phyloP scores from a whole-genome alignment of 2,797 vertebrate genomes.

The Pangasius macronema region DNA sequence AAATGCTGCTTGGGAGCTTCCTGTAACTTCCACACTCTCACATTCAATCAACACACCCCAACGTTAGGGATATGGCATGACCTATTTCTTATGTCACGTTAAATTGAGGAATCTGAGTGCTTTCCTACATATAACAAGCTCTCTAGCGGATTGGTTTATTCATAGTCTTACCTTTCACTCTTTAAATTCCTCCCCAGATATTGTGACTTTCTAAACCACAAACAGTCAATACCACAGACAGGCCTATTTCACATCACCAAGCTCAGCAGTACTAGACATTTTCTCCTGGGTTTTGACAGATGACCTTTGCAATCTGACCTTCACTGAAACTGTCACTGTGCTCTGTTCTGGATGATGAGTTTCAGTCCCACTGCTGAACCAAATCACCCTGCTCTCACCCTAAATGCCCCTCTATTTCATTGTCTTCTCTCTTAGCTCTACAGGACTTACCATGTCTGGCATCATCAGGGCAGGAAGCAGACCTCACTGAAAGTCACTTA shows the following conservation, averaged over 20 bases:
- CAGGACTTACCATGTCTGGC: slow-evolving; percentile 5
- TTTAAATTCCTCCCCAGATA: not conserved
- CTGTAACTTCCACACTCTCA: slow-evolving; percentile 6
- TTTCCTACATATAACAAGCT: slow-evolving; percentile 18
- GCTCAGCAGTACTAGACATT: slow-evolving; percentile 20
- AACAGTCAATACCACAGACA: not conserved
- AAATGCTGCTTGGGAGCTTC: slow-evolving; percentile 45
- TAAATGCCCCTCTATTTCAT: slow-evolving; percentile 33
- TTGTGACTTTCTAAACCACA: not conserved
- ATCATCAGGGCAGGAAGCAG: slow-evolving; percentile 23
- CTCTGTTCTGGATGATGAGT: slow-evolving; percentile 44
- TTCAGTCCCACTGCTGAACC: slow-evolving; percentile 7
- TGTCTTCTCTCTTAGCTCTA: slow-evolving; percentile 31
- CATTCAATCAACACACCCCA: not conserved
- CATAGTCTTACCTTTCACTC: not conserved
- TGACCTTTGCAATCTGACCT: slow-evolving; percentile 54
- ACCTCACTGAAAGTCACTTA: slow-evolving; percentile 29
- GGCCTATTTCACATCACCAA: slow-evolving; percentile 10
- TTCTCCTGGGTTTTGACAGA: slow-evolving; percentile 15
- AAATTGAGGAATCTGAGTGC: slow-evolving; percentile 2
- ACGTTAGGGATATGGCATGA: not conserved
- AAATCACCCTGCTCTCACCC: slow-evolving; percentile 25
- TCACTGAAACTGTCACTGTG: slow-evolving; percentile 49
- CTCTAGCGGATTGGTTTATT: not conserved
- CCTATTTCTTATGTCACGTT: not conserved